Evolutionary conservation across 2,888 invertebrate genomes (phyloP), one percentile per base, ranked within the genome.

Genomic region (Tortrix viridana): DNA sequence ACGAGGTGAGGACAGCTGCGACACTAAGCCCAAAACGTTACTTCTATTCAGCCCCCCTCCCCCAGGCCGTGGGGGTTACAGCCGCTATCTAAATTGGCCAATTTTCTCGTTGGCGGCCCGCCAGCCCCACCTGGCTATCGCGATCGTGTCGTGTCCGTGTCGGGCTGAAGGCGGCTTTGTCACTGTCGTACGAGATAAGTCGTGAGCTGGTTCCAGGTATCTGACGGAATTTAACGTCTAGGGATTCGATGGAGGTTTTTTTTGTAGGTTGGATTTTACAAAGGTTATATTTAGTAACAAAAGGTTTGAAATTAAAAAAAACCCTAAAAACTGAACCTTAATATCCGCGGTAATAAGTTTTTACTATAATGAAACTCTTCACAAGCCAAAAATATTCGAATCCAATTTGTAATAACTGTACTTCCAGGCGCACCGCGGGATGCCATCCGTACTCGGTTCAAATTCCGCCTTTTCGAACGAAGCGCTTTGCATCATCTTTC

Each of bases 71-170:
- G 16, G 52, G 62, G 56, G 38, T 57, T 52, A 57, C 37, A 46
- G 32, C 52, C 56, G 56, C 52, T 62, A 62, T 62, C 62, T 62
- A 62, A 62, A 62, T 62, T 52, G 62, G 23, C 56, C 62, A 62
- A 62, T 62, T 57, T 62, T 56, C 62, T 47, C 26, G 38, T 52
- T 62, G 62, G 62, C 62, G 46, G 23, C 23, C 12, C 41, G 56
- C 62, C 62, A 62, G 47, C 47, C 19, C 37, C 60, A 55, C 60
- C 60, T 61, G 60, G 38, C 19, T 44, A 44, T 55, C 54, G 54
- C 23, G 53, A 43, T 44, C 54, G 54, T 43, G 57, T 49, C 57
- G 41, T 6, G 5, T 18, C 44, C 49, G 57, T 57, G 48, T 48
- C 57, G 23, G 19, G 41, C 41, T 44, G 44, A 18, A 18, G 49